A percentile compares a stretch with the other conserved stretches of the same genome.
Conservation (phyloP, 2,113 vertebrate genomes). For the Thamnophis sirtalis region DNA sequence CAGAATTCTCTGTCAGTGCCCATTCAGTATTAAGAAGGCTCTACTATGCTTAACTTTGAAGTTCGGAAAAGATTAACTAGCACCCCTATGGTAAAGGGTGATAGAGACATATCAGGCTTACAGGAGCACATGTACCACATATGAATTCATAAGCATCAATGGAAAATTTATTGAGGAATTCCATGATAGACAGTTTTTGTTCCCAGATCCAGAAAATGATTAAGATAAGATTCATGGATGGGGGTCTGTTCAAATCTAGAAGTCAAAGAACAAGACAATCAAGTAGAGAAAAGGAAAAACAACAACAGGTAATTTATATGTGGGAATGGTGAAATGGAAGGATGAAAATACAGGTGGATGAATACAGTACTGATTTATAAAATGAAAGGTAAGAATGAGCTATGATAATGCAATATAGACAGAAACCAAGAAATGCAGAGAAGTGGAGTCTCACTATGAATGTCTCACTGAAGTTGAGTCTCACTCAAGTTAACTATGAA, state of each 20-base stretch:
- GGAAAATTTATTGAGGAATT: not conserved
- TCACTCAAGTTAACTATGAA: not conserved
- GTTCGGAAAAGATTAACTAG: not conserved
- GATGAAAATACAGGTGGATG: not conserved
- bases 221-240: not conserved
- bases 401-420: not conserved
- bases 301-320: not conserved
- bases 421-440: not conserved
- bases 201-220: not conserved
- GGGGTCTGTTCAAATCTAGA: not conserved
- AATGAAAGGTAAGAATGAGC: not conserved
- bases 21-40: not conserved
- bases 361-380: not conserved
- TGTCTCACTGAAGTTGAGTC: not conserved
- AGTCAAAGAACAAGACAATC: not conserved
- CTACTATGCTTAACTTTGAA: not conserved
- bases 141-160: not conserved
- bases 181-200: not conserved
- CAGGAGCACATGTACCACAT: not conserved
- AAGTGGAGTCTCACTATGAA: not conserved
- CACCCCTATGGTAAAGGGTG: not conserved
- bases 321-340: not conserved
- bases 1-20: not conserved
- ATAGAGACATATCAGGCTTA: not conserved
- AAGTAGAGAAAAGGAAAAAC: not conserved